These are phyloP conservation scores for Trichacis sp. DNA, from an alignment of 2,888 invertebrate genomes.

Conservation along the genomic window DNA sequence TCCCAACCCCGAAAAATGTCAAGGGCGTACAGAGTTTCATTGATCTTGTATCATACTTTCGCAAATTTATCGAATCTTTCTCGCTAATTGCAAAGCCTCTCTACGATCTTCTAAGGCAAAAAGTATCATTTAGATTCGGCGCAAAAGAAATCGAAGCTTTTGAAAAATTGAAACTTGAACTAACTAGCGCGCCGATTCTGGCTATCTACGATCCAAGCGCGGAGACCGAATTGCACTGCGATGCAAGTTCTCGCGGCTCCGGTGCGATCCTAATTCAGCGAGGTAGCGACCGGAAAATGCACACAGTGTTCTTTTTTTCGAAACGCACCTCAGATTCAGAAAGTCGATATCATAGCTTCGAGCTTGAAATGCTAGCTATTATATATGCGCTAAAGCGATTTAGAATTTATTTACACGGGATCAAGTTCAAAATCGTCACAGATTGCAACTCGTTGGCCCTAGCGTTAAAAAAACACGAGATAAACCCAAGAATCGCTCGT, in stretches of 20 bases:
- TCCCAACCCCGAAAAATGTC: too few relatives aligned
- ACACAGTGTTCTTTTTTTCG: conserved; percentile 46
- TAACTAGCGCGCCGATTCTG: too few relatives aligned
- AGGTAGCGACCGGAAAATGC: conserved; percentile 22
- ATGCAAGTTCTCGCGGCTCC: too few relatives aligned
- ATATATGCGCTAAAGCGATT: conserved; percentile 51
- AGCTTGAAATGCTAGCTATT: conserved; percentile 52
- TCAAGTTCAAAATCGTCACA: conserved; percentile 49
- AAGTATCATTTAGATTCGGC: too few relatives aligned
- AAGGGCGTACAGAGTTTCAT: too few relatives aligned
- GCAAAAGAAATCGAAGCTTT: too few relatives aligned
- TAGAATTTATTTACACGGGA: conserved; percentile 49
- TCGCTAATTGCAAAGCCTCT: conserved; percentile 12
- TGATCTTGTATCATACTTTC: conserved; percentile 5
- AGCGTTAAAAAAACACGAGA: conserved; percentile 34
- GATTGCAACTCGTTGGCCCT: conserved; percentile 51
- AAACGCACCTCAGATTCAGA: conserved; percentile 46
- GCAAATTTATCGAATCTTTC: conserved; percentile 13
- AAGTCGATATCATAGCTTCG: conserved; percentile 49
- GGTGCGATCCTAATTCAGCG: conserved; percentile 41
- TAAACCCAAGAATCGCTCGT: conserved; percentile 40
- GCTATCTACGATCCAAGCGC: too few relatives aligned
- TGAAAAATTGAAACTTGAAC: too few relatives aligned
- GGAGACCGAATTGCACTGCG: too few relatives aligned
- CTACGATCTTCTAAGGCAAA: too few relatives aligned